Evolutionary conservation across 2,113 vertebrate genomes (phyloP).

Genomic region (Gopherus evgoodei): DNA sequence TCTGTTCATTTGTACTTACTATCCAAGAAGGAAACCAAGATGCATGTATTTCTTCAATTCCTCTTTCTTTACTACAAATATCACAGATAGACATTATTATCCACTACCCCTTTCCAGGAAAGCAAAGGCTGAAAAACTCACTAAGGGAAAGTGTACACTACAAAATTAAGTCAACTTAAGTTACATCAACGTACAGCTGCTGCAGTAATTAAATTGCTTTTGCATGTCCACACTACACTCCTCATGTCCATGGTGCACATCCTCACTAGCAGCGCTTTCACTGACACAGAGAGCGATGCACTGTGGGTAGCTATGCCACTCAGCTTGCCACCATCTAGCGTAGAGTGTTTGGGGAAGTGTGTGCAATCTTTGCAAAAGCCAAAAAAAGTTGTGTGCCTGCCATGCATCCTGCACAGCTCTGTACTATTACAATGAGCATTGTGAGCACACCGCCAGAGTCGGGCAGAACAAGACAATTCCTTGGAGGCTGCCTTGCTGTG

Average conservation of each 20-base stretch:
- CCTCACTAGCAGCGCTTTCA: background rate
- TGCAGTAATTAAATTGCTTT: background rate
- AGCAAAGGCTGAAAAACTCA: background rate
- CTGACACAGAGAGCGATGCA: background rate
- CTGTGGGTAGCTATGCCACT: background rate
- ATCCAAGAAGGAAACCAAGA: background rate
- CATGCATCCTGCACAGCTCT: background rate
- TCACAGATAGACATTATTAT: rapidly evolving
- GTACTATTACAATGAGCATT: background rate
- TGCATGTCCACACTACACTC: background rate
- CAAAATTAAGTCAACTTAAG: background rate
- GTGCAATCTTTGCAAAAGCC: background rate
- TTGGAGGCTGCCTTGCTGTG: background rate
- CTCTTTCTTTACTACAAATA: rapidly evolving
- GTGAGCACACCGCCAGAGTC: background rate
- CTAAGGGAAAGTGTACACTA: background rate
- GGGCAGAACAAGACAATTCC: background rate
- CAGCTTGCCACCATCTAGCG: background rate
- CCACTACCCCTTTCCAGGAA: rapidly evolving
- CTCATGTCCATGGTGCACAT: background rate
- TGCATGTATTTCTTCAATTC: background rate
- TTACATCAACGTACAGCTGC: background rate
- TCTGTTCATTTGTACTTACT: background rate
- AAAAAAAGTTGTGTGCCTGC: too few relatives aligned
- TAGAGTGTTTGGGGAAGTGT: background rate